Base-by-base conservation (phyloP, 2,797 vertebrate species). In the Pampus argenteus region DNA sequence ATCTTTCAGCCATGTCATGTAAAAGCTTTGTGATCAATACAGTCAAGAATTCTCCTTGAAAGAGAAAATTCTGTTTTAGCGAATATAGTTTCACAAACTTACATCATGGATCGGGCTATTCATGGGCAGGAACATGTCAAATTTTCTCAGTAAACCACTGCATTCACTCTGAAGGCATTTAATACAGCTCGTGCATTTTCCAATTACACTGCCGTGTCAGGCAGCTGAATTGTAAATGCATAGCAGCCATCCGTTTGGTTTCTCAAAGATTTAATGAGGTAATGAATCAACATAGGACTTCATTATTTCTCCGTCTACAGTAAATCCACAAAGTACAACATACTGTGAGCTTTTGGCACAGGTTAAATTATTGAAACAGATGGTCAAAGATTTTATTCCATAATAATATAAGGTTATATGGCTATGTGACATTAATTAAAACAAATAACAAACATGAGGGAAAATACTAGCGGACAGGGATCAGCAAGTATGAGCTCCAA, bases 1-100 rank as follows among this genome's bases (percentile, higher is more conserved):
- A 75, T 84, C 81, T 47, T 70, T 77, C 54, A 80, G 67, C 47
- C 13, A 15, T 70, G 87, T 83, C 76, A 13, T 77, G 81, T 81
- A 52, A 83, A 66, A 79, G 73, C 69, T 77, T 84, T 84, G 51
- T 86, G 84, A 89, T 88, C 86, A 84, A 84, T 71, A 76, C 34
- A 71, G 78, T 83, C 73, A 81, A 73, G 58, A 79, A 87, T 87
- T 90, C 86, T 82, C 82, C 87, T 89, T 91, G 84, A 88, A 88
- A 86, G 52, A 62, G 31, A 69, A 76, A 61, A 76, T 59, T 78
- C 71, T 68, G 70, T 77, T 87, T 80, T 42, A 72, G 69, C 45
- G 78, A 86, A 72, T 65, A 65, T 57, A 69, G 67, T 89, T 92
- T 90, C 83, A 87, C 66, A 66, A 69, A 76, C 76, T 90, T 84